Percentiles rank a stretch among this genome's conserved stretches.
Evolutionary conservation across 2,888 invertebrate genomes (phyloP).

Genomic region (Xestobium rufovillosum): DNA sequence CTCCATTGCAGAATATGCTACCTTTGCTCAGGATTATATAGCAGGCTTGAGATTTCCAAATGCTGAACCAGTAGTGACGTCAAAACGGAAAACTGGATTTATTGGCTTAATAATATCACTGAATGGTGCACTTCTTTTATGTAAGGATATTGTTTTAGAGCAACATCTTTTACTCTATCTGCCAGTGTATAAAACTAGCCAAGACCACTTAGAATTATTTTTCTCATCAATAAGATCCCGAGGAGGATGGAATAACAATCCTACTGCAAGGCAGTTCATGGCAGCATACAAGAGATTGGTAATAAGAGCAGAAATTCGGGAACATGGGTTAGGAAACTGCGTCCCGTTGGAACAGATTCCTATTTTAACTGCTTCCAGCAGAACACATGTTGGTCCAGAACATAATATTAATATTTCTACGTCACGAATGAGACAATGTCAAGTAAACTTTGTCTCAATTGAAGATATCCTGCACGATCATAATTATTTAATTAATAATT

Average conservation of each 20-base stretch:
- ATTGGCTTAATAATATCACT: slow-evolving; percentile 10
- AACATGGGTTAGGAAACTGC: slow-evolving; percentile 20
- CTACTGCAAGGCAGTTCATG: slow-evolving; percentile 19
- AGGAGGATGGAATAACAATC: slow-evolving; percentile 24
- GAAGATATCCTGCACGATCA: slow-evolving; percentile 5
- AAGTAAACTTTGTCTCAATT: neutral
- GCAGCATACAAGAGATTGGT: slow-evolving; percentile 21
- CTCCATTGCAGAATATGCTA: neutral
- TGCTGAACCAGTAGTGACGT: slow-evolving; percentile 1
- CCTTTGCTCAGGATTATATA: neutral
- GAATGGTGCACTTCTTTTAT: slow-evolving; percentile 9
- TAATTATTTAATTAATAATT: slow-evolving; percentile 11
- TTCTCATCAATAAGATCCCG: slow-evolving; percentile 17
- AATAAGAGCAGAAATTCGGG: slow-evolving; percentile 14
- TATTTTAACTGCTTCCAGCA: slow-evolving; percentile 16
- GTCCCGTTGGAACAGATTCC: slow-evolving; percentile 17
- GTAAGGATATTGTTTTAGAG: slow-evolving; percentile 10
- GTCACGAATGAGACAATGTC: neutral
- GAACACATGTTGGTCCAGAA: slow-evolving; percentile 3
- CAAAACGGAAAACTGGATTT: slow-evolving; percentile 5
- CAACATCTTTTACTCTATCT: slow-evolving; percentile 16
- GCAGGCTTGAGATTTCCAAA: neutral
- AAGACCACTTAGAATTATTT: slow-evolving; percentile 21
- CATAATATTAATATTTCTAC: slow-evolving; percentile 5
- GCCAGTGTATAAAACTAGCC: slow-evolving; percentile 19